Evolutionary conservation across 2,888 invertebrate genomes (phyloP).

Genomic region (Cosmia pyralina): DNA sequence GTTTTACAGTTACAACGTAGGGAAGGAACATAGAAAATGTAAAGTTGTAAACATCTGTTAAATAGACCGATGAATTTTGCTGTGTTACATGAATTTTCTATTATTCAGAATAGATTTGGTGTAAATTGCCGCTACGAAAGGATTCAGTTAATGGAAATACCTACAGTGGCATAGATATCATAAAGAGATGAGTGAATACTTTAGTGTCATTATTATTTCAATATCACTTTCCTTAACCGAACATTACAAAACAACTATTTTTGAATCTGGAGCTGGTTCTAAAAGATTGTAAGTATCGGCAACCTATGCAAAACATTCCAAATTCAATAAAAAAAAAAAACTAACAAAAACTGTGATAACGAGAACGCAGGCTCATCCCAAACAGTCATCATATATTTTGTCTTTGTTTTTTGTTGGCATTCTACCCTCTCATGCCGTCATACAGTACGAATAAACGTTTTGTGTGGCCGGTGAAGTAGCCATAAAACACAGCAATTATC

Average conservation of each 20-base stretch:
- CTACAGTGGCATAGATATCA: too few relatives aligned
- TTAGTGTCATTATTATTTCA: neutral
- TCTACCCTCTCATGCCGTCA: constrained; percentile 51
- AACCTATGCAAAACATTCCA: neutral
- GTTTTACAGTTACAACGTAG: constrained; percentile 8
- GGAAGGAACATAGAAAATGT: neutral
- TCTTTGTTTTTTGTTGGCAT: constrained; percentile 51
- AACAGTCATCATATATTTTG: constrained; percentile 45
- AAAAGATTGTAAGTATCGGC: neutral
- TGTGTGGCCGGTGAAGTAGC: constrained; percentile 55
- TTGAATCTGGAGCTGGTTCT: neutral
- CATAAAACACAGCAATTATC: constrained; percentile 66
- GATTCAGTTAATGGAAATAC: neutral
- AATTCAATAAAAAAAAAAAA: neutral
- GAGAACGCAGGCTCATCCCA: constrained; percentile 23
- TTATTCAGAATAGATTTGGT: neutral
- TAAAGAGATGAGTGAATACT: neutral
- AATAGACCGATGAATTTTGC: neutral
- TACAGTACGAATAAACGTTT: constrained; percentile 42
- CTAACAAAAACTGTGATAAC: constrained; percentile 9
- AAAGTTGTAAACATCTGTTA: neutral
- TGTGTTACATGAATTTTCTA: neutral
- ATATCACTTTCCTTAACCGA: neutral
- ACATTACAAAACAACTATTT: too few relatives aligned
- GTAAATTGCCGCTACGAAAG: neutral